Conservation (phyloP, 1,140 invertebrate species). For the Camponotus vicinus region DNA sequence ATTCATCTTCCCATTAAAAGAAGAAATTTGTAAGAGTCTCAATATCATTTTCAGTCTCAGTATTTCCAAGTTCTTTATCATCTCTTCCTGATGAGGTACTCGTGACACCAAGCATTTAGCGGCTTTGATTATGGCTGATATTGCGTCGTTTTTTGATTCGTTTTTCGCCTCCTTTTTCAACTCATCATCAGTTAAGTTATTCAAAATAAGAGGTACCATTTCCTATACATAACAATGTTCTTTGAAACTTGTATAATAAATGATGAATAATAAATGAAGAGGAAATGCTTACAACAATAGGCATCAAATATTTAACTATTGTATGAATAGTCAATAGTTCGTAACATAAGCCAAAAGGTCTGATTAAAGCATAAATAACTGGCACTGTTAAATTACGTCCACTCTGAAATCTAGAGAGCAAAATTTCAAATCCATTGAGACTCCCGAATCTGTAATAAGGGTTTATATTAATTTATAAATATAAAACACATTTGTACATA, state of each 20-base stretch:
- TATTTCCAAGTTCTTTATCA: constrained; percentile 96
- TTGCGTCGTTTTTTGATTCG: constrained; percentile 97
- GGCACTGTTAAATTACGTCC: constrained; percentile 91
- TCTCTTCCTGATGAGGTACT: constrained; percentile 93
- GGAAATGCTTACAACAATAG: constrained; percentile 92
- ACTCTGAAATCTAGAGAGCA: constrained; percentile 94
- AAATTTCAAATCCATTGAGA: constrained; percentile 94
- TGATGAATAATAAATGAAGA: neutral
- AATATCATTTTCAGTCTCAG: constrained; percentile 99
- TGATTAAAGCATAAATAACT: constrained; percentile 93
- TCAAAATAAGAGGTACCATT: constrained; percentile 95
- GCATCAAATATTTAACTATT: constrained; percentile 97
- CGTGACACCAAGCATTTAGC: constrained; percentile 95
- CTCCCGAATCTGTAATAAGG: constrained; percentile 91
- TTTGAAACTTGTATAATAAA: neutral
- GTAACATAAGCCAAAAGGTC: constrained; percentile 97
- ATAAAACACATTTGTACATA: constrained; percentile 7
- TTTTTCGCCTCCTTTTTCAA: constrained; percentile 98
- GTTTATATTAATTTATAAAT: constrained; percentile 15
- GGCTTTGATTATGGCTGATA: constrained; percentile 95
- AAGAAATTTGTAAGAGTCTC: constrained; percentile 97
- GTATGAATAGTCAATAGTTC: constrained; percentile 96
- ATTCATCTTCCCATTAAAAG: constrained; percentile 99
- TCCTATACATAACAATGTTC: constrained; percentile 88
- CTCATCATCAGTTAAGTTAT: constrained; percentile 98